Base-by-base conservation (phyloP, 2,113 vertebrate genomes). In the Paedocypris sp. region DNA sequence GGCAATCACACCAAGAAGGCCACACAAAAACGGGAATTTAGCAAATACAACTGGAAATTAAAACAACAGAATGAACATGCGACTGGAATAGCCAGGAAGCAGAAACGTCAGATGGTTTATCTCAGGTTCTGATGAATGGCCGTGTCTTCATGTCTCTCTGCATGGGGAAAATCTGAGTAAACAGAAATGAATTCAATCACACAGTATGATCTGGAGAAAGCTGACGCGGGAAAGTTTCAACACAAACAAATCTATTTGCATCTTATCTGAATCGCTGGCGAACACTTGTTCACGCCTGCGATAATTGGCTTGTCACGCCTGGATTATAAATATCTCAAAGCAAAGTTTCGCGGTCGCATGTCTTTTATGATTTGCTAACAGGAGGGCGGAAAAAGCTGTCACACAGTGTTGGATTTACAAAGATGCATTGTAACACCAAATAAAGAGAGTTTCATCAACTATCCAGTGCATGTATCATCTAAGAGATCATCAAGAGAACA, bases 11-110 rank as follows among this genome's bases (percentile, higher is more conserved):
- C 42, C 18, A 20, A 75, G 75, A 83, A 63, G 47, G 22, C 41
- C 20, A 47, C 68, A 8, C 62, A 65, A 19, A 19, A 10, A 57
- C 54, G 59, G 48, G 33, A 10, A 38, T 13, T 39, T 20, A 56
- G 23, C 49, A 69, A 64, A 62, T 73, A 76, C 68, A 60, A 69
- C 68, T 71, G 72, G 43, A 53, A 62, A 52, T 68, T 48, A 41
- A 65, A 42, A 22, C 36, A 45, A 39, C 45, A 12, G 23, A 13
- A 49, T 13, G 12, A 20, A 73, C 60, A 51, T 43, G 32, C 15
- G 32, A 2, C 16, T 10, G 42, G 45, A 23, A 45, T 45, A 70
- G 43, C 9, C 33, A 6, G 29, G 32, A 45, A 66, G 62, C 47
- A 51, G 51, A 60, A 65, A 41, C 53, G 41, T 18, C 47, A 12